Evolutionary conservation across 1,140 invertebrate species (phyloP), one percentile per base, ranked within the genome.

Genomic region (Apolygus lucorum): DNA sequence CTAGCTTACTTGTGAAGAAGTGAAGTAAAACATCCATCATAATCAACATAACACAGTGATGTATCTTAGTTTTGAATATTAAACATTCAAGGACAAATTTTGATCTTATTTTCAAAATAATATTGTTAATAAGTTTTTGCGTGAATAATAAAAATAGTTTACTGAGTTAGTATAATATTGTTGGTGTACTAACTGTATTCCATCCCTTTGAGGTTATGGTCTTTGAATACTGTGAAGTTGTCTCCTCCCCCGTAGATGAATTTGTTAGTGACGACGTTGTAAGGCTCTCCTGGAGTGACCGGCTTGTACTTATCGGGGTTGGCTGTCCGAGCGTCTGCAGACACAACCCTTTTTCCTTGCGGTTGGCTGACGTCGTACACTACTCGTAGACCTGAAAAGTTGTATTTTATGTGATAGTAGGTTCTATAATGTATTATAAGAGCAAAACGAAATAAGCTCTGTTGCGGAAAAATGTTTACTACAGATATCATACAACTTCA

Each of bases 301-400:
- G 8, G 2, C 54, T 59, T 22, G 22, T 17, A 59, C 22, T 59
- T 24, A 4, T 59, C 13, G 22, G 13, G 13, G 22, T 59, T 24
- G 11, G 22, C 54, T 11, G 63, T 65, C 27, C 54, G 11, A 11
- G 54, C 54, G 8, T 59, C 22, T 17, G 54, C 54, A 4, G 11
- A 14, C 14, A 81, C 77, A 0, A 88, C 84, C 64, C 85, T 76
- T 0, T 79, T 75, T 2, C 81, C 81, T 0, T 73, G 70, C 13
- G 83, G 80, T 71, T 79, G 77, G 13, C 72, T 77, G 0, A 86
- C 70, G 71, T 88, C 81, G 71, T 86, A 87, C 0, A 76, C 74
- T 0, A 87, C 82, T 74, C 82, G 54, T 2, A 73, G 21, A 22
- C 74, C 75, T 75, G 67, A 27, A 69, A 42, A n/a, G n/a, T 4